Base-by-base conservation (phyloP, 1,140 invertebrate genomes). In the Aphidius ervi region DNA sequence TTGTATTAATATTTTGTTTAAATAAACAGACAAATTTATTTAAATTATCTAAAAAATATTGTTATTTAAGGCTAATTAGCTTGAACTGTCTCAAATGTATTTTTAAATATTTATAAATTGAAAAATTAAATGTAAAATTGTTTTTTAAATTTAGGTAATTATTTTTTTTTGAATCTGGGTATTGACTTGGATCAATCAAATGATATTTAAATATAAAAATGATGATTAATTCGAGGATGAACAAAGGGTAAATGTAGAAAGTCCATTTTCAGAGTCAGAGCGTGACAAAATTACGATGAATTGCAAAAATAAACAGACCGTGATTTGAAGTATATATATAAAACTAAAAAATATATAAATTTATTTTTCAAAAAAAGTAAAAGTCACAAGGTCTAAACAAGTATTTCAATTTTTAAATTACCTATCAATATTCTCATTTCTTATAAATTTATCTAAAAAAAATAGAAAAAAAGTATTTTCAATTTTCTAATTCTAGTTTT, bases 281-380 rank as follows among this genome's bases (percentile, higher is more conserved):
- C 75, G 70, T 77, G 70, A 76, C 74, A 73, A 67, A 70, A 71
- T 70, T 63, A 67, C 66, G 65, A 65, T 69, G 68, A 77, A 74
- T 68, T 68, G 46, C 61, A 59, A 31, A 45, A 66, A 62, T 60
- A 77, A 78, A 70, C 71, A 78, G 76, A 78, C 70, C 76, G 71
- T 73, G 65, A 16, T 7, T 40, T 37, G 46, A 48, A 43, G 55
- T 48, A 52, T 58, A 61, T 31, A 31, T 31, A 31, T 31, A 31
- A 31, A 31, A 31, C 23, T 3, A 31, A 31, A 31, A 31, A 31
- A 31, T 31, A 31, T 1, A 31, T 31, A 31, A 31, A 31, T 31
- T 31, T 31, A 31, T 31, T 31, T 31, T 31, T 31, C 1, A 59
- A 63, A 59, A 67, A 56, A 66, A 76, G 73, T 75, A 77, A 74